Percentiles rank a stretch among this genome's conserved stretches.
Evolutionary conservation across 1,140 invertebrate species (phyloP).

Genomic region (Drosophila rufa): DNA sequence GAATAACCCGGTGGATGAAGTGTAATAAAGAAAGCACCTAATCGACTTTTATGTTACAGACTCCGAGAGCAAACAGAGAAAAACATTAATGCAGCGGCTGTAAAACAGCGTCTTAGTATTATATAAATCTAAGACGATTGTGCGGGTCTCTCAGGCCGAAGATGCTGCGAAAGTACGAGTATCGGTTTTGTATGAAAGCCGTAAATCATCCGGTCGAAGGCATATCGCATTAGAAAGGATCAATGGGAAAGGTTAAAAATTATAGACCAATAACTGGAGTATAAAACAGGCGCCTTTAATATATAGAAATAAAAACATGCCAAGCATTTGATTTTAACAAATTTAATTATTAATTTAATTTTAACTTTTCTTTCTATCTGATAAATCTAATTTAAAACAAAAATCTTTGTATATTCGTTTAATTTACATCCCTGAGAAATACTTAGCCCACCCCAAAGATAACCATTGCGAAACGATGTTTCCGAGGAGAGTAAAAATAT

Average conservation of each 20-base stretch:
- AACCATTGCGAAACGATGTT: background rate
- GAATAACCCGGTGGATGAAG: slow-evolving; percentile 30
- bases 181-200: slow-evolving; percentile 27
- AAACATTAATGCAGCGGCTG: slow-evolving; percentile 46
- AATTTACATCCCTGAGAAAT: background rate
- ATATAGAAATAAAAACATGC: background rate
- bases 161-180: slow-evolving; percentile 23
- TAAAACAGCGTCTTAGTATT: slow-evolving; percentile 59
- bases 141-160: slow-evolving; percentile 1
- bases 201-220: slow-evolving; percentile 30
- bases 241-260: slow-evolving; percentile 1
- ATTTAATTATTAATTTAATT: background rate
- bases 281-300: background rate
- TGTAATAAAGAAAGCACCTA: slow-evolving; percentile 55
- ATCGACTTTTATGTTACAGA: slow-evolving; percentile 63
- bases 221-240: slow-evolving; percentile 41
- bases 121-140: slow-evolving; percentile 34
- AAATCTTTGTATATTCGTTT: background rate
- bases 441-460: background rate
- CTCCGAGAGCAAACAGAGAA: slow-evolving; percentile 38
- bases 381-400: background rate
- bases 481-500: background rate
- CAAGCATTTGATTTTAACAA: background rate
- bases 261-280: slow-evolving; percentile 6
- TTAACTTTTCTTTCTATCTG: background rate